Evolutionary conservation across 2,113 vertebrate genomes (phyloP).

Genomic region (Phylloscopus trochiloides): DNA sequence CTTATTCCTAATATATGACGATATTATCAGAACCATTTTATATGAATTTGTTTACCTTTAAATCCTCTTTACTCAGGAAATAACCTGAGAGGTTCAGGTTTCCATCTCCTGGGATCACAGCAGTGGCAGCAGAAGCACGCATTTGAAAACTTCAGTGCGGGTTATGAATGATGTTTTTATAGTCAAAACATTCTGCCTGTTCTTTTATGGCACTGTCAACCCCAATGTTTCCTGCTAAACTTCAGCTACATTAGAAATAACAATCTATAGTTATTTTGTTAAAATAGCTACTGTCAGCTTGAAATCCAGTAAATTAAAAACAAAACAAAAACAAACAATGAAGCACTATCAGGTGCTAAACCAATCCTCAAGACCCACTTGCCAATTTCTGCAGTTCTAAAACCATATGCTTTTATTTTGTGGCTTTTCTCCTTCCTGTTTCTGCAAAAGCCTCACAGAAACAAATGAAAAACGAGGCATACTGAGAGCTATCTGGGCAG

Average conservation of each 20-base stretch:
- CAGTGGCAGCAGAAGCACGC: background rate
- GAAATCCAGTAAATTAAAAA: slow-evolving; percentile 12
- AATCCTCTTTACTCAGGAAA: slow-evolving; percentile 21
- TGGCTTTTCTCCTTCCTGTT: background rate
- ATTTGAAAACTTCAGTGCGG: background rate
- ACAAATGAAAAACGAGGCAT: background rate
- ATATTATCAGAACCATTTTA: slow-evolving; percentile 11
- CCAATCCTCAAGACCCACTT: background rate
- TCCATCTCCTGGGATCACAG: background rate
- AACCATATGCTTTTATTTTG: slow-evolving; percentile 1
- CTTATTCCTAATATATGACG: background rate
- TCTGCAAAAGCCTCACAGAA: background rate
- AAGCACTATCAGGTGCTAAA: slow-evolving; percentile 31
- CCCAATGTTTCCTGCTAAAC: background rate
- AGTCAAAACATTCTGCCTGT: background rate
- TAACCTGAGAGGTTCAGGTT: slow-evolving; percentile 1
- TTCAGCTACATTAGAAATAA: slow-evolving; percentile 4
- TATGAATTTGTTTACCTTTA: slow-evolving; percentile 6
- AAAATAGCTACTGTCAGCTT: slow-evolving; percentile 10
- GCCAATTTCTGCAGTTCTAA: background rate
- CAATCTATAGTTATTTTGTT: background rate
- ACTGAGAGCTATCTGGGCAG: background rate
- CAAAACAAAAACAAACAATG: background rate
- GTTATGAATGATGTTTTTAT: background rate
- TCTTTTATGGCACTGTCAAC: background rate